Evolutionary conservation across 2,888 invertebrate genomes (phyloP).

Genomic region (Lissonota sp.): DNA sequence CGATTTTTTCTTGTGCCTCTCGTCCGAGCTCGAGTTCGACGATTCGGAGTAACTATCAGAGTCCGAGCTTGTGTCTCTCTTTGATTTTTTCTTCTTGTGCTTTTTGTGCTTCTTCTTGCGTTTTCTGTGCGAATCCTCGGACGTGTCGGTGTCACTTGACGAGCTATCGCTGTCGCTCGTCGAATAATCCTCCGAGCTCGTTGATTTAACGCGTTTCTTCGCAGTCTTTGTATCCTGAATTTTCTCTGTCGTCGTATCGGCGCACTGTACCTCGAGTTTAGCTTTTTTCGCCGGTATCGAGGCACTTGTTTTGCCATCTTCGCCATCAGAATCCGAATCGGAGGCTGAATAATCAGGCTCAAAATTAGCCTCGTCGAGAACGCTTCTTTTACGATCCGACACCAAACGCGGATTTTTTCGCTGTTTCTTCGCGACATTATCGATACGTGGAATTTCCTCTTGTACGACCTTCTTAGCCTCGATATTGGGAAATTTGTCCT

Average conservation of each 20-base stretch:
- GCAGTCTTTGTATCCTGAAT: constrained; percentile 76
- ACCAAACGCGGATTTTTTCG: constrained; percentile 82
- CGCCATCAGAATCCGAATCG: constrained; percentile 87
- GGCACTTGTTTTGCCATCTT: constrained; percentile 78
- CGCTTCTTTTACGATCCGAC: constrained; percentile 87
- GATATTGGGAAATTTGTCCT: constrained; percentile 69
- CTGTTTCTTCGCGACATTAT: constrained; percentile 76
- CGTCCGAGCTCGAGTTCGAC: constrained; percentile 87
- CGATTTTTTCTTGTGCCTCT: constrained; percentile 86
- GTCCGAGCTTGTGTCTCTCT: constrained; percentile 87
- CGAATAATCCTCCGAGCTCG: constrained; percentile 85
- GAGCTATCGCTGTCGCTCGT: constrained; percentile 84
- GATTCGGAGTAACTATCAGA: constrained; percentile 88
- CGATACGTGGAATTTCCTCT: constrained; percentile 69
- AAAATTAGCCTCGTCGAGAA: constrained; percentile 90
- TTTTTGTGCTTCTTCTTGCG: constrained; percentile 88
- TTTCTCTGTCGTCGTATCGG: constrained; percentile 78
- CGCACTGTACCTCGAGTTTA: constrained; percentile 72
- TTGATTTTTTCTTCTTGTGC: constrained; percentile 85
- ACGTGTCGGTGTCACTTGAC: constrained; percentile 83
- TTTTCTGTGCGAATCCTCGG: constrained; percentile 84
- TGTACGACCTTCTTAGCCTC: constrained; percentile 59
- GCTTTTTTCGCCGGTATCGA: constrained; percentile 76
- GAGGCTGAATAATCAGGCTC: constrained; percentile 91
- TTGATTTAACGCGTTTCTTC: constrained; percentile 82